phyloP scores from a whole-genome alignment of 2,888 invertebrate species.

The Ormyrus nitidulus region DNA sequence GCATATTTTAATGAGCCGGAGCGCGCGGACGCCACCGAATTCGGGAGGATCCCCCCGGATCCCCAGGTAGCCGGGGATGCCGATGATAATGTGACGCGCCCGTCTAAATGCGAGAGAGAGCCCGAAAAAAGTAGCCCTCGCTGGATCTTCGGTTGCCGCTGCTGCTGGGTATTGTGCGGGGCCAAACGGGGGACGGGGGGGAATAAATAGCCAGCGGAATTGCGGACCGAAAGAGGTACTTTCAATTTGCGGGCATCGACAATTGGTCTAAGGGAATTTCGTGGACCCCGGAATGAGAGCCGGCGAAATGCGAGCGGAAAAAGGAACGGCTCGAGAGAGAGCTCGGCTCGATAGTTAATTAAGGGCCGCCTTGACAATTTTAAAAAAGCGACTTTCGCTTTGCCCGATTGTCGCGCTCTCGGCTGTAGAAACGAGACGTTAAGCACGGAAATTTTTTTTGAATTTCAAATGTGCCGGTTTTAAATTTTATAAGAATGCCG shows the following conservation, averaged over 20 bases:
- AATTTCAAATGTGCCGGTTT: too few relatives aligned
- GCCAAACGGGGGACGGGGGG: background rate
- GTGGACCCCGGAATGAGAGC: background rate
- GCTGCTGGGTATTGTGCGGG: background rate
- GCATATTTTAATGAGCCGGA: constrained; percentile 74
- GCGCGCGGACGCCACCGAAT: constrained; percentile 31
- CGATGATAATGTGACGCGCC: constrained; percentile 69
- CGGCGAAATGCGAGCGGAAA: background rate
- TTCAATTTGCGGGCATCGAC: constrained; percentile 40
- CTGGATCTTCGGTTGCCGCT: too few relatives aligned
- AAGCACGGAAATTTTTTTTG: too few relatives aligned
- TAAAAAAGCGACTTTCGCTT: too few relatives aligned
- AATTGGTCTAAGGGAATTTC: constrained; percentile 44
- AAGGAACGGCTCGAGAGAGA: background rate
- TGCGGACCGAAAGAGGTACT: constrained; percentile 28
- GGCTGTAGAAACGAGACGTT: too few relatives aligned
- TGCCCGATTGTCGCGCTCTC: too few relatives aligned
- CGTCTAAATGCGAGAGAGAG: constrained; percentile 57
- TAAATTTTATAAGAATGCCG: too few relatives aligned
- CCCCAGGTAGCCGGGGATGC: constrained; percentile 44
- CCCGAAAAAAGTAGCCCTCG: constrained; percentile 51
- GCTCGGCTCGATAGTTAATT: constrained; percentile 3
- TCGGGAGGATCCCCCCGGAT: constrained; percentile 20
- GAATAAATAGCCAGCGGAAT: constrained; percentile 50
- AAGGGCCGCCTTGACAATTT: background rate